These are phyloP conservation scores for Neomorphus geoffroyi DNA, from an alignment of 2,797 vertebrate genomes.

Conservation along the genomic window DNA sequence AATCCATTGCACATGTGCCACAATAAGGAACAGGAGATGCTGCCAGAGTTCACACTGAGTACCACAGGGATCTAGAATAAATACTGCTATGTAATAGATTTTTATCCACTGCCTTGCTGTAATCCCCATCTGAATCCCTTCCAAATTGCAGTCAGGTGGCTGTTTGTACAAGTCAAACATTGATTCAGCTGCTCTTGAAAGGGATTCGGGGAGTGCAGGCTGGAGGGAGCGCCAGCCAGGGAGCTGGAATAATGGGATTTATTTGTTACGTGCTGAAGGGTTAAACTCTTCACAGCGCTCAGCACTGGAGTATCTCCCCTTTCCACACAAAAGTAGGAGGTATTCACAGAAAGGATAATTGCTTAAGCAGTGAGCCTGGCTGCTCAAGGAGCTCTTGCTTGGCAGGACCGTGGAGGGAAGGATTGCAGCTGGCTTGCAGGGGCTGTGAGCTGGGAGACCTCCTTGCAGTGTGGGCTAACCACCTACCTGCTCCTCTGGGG, in stretches of 20 bases:
- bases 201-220: background rate
- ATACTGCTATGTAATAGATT: constrained; percentile 68
- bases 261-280: constrained; percentile 32
- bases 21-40: constrained; percentile 6
- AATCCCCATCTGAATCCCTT: constrained; percentile 73
- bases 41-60: constrained; percentile 22
- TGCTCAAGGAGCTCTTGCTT: background rate
- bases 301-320: background rate
- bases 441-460: background rate
- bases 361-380: constrained; percentile 51
- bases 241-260: constrained; percentile 35
- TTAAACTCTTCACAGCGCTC: constrained; percentile 57
- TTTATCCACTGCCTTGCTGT: constrained; percentile 64
- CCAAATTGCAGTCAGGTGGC: constrained; percentile 57
- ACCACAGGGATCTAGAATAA: constrained; percentile 62
- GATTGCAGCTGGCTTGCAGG: background rate
- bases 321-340: background rate
- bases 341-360: constrained; percentile 63
- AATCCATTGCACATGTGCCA: constrained; percentile 10
- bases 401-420: background rate
- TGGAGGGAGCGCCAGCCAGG: background rate
- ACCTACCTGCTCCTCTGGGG: background rate
- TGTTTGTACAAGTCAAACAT: constrained; percentile 73
- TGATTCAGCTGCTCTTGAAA: constrained; percentile 70
- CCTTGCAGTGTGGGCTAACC: background rate